Evolutionary conservation across 2,113 vertebrate genomes (phyloP), one percentile per base, ranked within the genome.

Genomic region (Podarcis muralis): DNA sequence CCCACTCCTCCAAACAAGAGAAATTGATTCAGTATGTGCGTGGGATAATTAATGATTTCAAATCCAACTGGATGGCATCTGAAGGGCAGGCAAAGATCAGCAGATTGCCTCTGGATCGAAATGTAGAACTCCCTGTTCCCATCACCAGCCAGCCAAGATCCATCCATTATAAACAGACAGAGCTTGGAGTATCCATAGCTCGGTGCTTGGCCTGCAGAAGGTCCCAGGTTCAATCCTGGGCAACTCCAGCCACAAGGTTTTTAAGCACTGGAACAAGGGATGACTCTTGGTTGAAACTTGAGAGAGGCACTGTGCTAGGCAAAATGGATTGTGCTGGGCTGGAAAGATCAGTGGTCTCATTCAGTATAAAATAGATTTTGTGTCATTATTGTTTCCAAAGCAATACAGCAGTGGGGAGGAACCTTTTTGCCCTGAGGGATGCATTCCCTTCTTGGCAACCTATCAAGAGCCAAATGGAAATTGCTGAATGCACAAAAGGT

Each of bases 51-150:
- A 72, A n/a, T 7, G 18, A 1, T 5, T 30, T 8, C 32, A 8
- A 5, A 27, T 0, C 0, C 0, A 66, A 59, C 20, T 16, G 65
- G 87, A 53, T 0, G 1, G 77, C 23, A 87, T 13, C 37, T 12
- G 0, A 77, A 0, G 13, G 78, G 77, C 69, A 66, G 59, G 5
- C n/a, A 32, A 83, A 81, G 76, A 75, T 48, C 22, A 3, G 78
- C 0, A 4, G 2, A 12, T 37, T 43, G 62, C 0, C 0, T 27
- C 48, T 1, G 27, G 18, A 88, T 2, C 80, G 43, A 69, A 35
- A 62, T 22, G 66, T 18, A 75, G 27, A 37, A 16, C 82, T n/a
- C 20, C 0, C 23, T 37, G 1, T n/a, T 22, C 80, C 65, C 27
- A 71, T 79, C 72, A 43, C 0, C 40, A 0, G 59, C 43, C 1